Base-by-base conservation (phyloP, 1,140 invertebrate genomes). In the Cydia pomonella region DNA sequence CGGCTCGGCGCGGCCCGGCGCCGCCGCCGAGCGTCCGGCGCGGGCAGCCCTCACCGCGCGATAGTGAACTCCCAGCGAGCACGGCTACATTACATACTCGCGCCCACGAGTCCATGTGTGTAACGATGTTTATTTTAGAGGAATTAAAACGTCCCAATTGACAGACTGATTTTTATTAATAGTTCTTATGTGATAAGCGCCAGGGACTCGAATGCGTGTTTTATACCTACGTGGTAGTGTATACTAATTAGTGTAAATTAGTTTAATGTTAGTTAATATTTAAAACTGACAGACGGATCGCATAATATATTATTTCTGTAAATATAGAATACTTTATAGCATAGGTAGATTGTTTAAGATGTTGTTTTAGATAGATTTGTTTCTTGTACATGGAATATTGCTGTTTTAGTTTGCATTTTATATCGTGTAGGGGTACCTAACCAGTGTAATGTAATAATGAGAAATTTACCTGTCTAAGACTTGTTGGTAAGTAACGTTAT, bases 341-440 rank as follows among this genome's bases (percentile, higher is more conserved):
- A 74, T 85, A 86, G 76, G 53, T 75, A 73, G 78, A 33, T 69
- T 38, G 64, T 38, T 64, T 86, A 90, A 85, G 80, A 81, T 79
- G 86, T 92, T 90, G 88, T 92, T 92, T 89, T 87, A 90, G 84
- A 87, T 82, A 87, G 81, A 90, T 82, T 90, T 88, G 87, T 90
- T 92, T 90, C 89, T 90, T 91, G 89, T 91, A 90, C 89, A 91
- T 88, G 84, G 86, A 91, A 90, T 92, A 90, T 90, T 90, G 84
- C 89, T 92, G 89, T 92, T 92, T 91, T 92, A 91, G 89, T 90
- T 92, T 92, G 91, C 91, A 92, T 92, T 92, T 92, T 92, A 88
- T 93, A 93, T 87, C 71, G 81, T 87, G 79, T 91, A 92, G 87
- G 81, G 76, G 85, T 84, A 89, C 84, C 85, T 79, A 44, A 79